Conservation (phyloP, 2,888 invertebrate genomes). For the Bruchidius siliquastri region DNA sequence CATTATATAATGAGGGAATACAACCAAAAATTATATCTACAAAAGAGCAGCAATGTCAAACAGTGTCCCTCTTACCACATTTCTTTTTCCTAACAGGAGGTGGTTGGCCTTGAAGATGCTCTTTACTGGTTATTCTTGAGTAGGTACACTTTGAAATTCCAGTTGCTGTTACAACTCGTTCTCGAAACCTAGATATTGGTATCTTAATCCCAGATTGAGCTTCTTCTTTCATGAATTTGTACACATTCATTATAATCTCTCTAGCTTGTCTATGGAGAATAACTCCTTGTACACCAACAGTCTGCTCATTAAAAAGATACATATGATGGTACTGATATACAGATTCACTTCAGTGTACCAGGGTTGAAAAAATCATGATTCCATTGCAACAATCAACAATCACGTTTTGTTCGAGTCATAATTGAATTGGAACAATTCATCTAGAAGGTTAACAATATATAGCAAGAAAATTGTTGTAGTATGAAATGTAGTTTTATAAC, state of each 20-base stretch:
- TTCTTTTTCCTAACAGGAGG: conserved; percentile 1
- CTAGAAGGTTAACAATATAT: too few relatives aligned
- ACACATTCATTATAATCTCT: conserved; percentile 19
- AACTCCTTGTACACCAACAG: conserved; percentile 16
- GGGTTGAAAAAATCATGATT: too few relatives aligned
- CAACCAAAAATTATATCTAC: too few relatives aligned
- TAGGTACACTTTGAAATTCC: conserved; percentile 21
- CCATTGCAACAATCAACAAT: too few relatives aligned
- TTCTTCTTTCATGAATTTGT: conserved; percentile 21
- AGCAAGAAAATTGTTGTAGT: too few relatives aligned
- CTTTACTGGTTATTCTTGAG: conserved; percentile 18
- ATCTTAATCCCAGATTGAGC: conserved; percentile 18
- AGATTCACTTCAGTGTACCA: too few relatives aligned
- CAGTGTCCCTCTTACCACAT: neutral
- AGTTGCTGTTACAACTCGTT: conserved; percentile 18
- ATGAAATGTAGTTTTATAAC: too few relatives aligned
- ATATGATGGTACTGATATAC: too few relatives aligned
- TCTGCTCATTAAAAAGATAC: neutral
- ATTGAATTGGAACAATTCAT: too few relatives aligned
- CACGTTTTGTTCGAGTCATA: too few relatives aligned
- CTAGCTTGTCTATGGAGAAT: conserved; percentile 18
- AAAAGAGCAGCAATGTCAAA: neutral
- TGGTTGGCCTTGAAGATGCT: conserved; percentile 14
- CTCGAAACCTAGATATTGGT: conserved; percentile 17
- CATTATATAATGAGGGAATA: too few relatives aligned